A percentile compares a stretch with the other conserved stretches of the same genome.
Conservation (phyloP, 2,797 vertebrate species). For the Chaetodon trifasciatus region DNA sequence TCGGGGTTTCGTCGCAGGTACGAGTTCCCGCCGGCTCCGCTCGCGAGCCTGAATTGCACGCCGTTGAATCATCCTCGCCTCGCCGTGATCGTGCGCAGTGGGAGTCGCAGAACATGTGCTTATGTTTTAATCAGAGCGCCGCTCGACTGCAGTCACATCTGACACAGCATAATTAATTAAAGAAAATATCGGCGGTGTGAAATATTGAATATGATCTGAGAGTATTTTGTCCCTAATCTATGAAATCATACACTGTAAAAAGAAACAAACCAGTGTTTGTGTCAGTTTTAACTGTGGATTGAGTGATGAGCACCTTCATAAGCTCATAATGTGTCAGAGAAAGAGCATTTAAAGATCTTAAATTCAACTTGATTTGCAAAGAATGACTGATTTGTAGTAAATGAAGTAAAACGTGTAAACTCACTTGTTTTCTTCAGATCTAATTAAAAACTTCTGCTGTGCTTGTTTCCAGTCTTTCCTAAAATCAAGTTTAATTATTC, state of each 20-base stretch:
- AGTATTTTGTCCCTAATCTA: conserved; percentile 18
- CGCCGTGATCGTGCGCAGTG: conserved; percentile 54
- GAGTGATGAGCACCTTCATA: background rate
- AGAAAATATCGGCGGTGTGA: conserved; percentile 37
- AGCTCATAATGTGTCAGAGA: background rate
- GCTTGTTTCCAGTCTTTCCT: too few relatives aligned
- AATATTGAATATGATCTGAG: conserved; percentile 18
- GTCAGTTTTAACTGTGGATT: background rate
- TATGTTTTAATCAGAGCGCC: conserved; percentile 67
- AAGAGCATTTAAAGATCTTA: background rate
- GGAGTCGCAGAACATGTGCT: conserved; percentile 53
- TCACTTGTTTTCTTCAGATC: background rate
- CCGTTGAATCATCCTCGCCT: conserved; percentile 74
- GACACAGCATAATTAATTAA: conserved; percentile 54
- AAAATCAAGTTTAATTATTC: background rate
- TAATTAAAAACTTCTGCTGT: too few relatives aligned
- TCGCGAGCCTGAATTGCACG: conserved; percentile 52
- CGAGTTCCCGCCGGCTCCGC: conserved; percentile 33
- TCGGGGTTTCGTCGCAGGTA: conserved; percentile 44
- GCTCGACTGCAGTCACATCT: conserved; percentile 48
- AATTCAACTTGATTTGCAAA: background rate
- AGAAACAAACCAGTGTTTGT: background rate
- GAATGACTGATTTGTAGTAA: background rate
- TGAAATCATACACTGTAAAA: background rate
- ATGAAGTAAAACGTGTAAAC: background rate